These are phyloP conservation scores for Drosophila formosana DNA, from an alignment of 2,888 invertebrate genomes.

Conservation along the genomic window DNA sequence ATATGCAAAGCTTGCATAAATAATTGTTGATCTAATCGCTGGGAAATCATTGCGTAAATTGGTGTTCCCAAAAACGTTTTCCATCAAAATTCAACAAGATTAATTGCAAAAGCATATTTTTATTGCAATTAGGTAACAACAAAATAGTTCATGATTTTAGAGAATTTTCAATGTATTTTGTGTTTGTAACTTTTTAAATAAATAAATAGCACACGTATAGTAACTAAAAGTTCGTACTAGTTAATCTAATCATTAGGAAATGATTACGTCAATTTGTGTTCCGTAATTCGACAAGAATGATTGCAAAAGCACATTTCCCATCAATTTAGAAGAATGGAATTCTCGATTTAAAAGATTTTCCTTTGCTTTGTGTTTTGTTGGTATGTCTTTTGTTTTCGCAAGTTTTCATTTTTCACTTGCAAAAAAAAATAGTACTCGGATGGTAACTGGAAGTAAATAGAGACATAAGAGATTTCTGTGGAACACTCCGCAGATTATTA, in stretches of 20 bases:
- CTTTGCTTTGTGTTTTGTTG: neutral
- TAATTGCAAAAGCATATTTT: too few species aligned
- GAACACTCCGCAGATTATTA: constrained; percentile 48
- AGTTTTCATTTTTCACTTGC: constrained; percentile 6
- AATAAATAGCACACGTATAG: neutral
- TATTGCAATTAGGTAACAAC: too few species aligned
- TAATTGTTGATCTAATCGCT: constrained; percentile 35
- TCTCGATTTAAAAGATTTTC: too few species aligned
- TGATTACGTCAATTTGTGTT: too few species aligned
- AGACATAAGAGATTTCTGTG: constrained; percentile 34
- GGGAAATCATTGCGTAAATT: constrained; percentile 1
- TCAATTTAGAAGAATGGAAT: too few species aligned
- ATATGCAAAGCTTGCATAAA: constrained; percentile 32
- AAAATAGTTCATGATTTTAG: too few species aligned
- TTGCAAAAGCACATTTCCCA: neutral
- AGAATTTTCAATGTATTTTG: too few species aligned
- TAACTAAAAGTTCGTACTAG: too few species aligned
- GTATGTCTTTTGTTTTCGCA: constrained; percentile 14
- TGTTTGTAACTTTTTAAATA: too few species aligned
- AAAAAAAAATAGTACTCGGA: neutral
- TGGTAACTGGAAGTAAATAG: constrained; percentile 1
- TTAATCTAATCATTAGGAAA: too few species aligned
- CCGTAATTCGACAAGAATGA: neutral
- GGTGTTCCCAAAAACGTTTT: constrained; percentile 3
- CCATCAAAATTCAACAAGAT: neutral